Evolutionary conservation across 2,888 invertebrate species (phyloP).

Genomic region (Oegoconia quadripuncta): DNA sequence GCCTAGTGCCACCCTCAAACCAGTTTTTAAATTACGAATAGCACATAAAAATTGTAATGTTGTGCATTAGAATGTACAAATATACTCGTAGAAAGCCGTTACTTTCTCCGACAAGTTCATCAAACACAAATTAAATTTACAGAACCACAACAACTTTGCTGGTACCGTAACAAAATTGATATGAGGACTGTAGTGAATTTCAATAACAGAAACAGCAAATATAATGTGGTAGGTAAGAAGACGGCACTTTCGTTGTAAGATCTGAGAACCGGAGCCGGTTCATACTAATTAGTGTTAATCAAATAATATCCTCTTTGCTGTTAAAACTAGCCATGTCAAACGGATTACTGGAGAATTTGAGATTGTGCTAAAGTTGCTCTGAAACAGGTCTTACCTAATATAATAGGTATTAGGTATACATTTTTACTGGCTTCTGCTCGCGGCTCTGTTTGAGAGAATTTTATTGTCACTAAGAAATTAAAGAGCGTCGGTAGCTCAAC

Average conservation of each 20-base stretch:
- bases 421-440: too few species aligned
- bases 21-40: background rate
- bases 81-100: slow-evolving; percentile 50
- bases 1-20: too few species aligned
- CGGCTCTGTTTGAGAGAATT: too few species aligned
- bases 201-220: slow-evolving; percentile 6
- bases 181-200: slow-evolving; percentile 7
- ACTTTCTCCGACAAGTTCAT: slow-evolving; percentile 45
- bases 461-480: too few species aligned
- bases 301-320: slow-evolving; percentile 66
- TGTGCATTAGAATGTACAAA: background rate
- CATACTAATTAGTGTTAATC: slow-evolving; percentile 74
- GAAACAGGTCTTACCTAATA: too few species aligned
- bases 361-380: too few species aligned
- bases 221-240: slow-evolving; percentile 21
- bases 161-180: slow-evolving; percentile 27
- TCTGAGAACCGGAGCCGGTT: slow-evolving; percentile 58
- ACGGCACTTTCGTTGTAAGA: slow-evolving; percentile 52
- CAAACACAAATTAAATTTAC: slow-evolving; percentile 42
- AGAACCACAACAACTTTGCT: slow-evolving; percentile 22
- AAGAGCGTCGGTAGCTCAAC: too few species aligned
- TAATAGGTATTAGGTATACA: too few species aligned
- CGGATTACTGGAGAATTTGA: slow-evolving; percentile 32
- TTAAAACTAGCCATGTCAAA: slow-evolving; percentile 49
- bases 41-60: background rate